Evolutionary conservation across 1,140 invertebrate species (phyloP).

Genomic region (Trachelipus rathkii): DNA sequence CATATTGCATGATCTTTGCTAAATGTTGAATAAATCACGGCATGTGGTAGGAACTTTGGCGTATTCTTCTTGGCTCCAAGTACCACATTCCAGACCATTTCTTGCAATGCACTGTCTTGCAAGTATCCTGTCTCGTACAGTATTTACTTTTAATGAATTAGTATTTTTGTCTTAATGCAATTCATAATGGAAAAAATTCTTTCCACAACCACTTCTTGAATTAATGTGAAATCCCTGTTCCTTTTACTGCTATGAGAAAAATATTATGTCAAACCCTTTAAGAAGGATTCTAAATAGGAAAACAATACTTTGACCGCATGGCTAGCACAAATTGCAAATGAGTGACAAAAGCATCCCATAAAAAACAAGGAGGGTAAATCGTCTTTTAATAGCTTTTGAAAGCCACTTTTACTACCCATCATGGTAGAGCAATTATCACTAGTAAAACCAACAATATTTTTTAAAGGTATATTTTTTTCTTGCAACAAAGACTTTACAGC

Average conservation of each 20-base stretch:
- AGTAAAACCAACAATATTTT: conserved; percentile 38
- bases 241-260: conserved; percentile 25
- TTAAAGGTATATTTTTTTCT: conserved; percentile 29
- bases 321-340: conserved; percentile 30
- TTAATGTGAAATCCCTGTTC: conserved; percentile 5
- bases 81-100: no score
- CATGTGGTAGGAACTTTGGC: neutral
- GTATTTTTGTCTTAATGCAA: no score
- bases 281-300: no score
- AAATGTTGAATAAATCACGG: conserved; percentile 3
- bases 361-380: conserved; percentile 30
- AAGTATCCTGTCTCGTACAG: no score
- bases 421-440: conserved; percentile 34
- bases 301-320: conserved; percentile 22
- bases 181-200: no score
- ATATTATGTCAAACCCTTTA: conserved; percentile 10
- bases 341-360: conserved; percentile 41
- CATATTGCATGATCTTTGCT: conserved; percentile 1
- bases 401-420: conserved; percentile 22
- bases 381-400: conserved; percentile 26
- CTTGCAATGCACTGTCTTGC: no score
- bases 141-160: no score
- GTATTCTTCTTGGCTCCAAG: neutral
- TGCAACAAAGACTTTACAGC: conserved; percentile 19
- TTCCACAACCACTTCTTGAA: conserved; percentile 30